Percentiles rank a stretch among this genome's conserved stretches.
These are phyloP conservation scores for Zaprionus inermis DNA, from an alignment of 1,140 invertebrate species.

Conservation along the genomic window DNA sequence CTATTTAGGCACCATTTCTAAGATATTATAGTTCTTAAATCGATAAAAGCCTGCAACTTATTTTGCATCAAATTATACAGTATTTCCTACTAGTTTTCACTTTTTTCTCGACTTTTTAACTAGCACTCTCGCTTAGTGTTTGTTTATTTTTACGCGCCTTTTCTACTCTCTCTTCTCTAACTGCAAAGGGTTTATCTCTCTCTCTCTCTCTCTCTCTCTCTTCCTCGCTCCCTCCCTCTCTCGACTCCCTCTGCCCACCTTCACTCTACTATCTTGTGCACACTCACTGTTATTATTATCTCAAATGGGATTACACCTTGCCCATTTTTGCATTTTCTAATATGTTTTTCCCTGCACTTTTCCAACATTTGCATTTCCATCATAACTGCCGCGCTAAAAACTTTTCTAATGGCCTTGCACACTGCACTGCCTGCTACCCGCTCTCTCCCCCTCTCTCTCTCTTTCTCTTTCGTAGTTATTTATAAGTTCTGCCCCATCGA, in stretches of 20 bases:
- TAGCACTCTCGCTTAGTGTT: too few relatives aligned
- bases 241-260: not conserved
- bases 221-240: not conserved
- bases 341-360: constrained; percentile 21
- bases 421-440: not conserved
- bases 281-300: constrained; percentile 2
- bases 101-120: too few relatives aligned
- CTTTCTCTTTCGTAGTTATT: constrained; percentile 54
- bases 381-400: not conserved
- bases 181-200: not conserved
- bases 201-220: not conserved
- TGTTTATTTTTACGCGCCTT: too few relatives aligned
- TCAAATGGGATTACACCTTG: constrained; percentile 3
- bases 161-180: not conserved
- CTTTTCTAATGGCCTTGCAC: constrained; percentile 3
- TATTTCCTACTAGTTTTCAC: too few relatives aligned
- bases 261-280: not conserved
- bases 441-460: not conserved
- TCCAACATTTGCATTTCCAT: not conserved
- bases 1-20: too few relatives aligned
- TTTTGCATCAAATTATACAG: too few relatives aligned
- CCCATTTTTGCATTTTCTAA: constrained; percentile 1
- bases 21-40: too few relatives aligned
- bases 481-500: constrained; percentile 56
- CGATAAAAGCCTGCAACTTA: too few relatives aligned